A percentile compares a stretch with the other conserved stretches of the same genome.
phyloP scores from a whole-genome alignment of 2,797 vertebrate genomes.

The Bufotes viridis region DNA sequence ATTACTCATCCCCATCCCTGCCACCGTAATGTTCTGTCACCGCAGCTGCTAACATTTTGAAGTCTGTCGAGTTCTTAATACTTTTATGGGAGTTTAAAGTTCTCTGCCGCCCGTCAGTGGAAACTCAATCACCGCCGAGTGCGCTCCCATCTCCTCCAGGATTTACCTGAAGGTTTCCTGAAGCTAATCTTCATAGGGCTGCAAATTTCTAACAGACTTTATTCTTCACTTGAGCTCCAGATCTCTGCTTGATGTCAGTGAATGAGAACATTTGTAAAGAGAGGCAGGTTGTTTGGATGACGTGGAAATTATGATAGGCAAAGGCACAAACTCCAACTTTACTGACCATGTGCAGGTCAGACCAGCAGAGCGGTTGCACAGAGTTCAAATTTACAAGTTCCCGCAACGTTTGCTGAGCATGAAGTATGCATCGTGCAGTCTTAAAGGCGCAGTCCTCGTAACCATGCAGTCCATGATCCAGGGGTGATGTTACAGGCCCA shows the following conservation, averaged over 20 bases:
- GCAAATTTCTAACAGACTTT: neutral
- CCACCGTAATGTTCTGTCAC: slow-evolving; percentile 35
- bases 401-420: too few relatives aligned
- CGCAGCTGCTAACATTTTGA: slow-evolving; percentile 41
- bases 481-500: too few relatives aligned
- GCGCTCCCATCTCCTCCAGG: neutral
- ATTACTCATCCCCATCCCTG: slow-evolving; percentile 38
- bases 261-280: neutral
- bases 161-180: neutral
- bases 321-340: too few relatives aligned
- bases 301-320: too few relatives aligned
- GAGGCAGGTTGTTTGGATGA: too few relatives aligned
- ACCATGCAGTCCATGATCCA: too few relatives aligned
- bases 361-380: too few relatives aligned
- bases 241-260: neutral
- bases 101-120: neutral
- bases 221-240: neutral
- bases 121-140: neutral
- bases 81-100: slow-evolving; percentile 58
- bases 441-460: too few relatives aligned
- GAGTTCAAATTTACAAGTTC: too few relatives aligned
- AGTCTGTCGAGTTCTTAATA: slow-evolving; percentile 25
- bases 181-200: neutral
- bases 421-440: too few relatives aligned
- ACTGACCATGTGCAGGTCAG: too few relatives aligned